phyloP scores from a whole-genome alignment of 2,888 invertebrate genomes.

The Agapostemon virescens region DNA sequence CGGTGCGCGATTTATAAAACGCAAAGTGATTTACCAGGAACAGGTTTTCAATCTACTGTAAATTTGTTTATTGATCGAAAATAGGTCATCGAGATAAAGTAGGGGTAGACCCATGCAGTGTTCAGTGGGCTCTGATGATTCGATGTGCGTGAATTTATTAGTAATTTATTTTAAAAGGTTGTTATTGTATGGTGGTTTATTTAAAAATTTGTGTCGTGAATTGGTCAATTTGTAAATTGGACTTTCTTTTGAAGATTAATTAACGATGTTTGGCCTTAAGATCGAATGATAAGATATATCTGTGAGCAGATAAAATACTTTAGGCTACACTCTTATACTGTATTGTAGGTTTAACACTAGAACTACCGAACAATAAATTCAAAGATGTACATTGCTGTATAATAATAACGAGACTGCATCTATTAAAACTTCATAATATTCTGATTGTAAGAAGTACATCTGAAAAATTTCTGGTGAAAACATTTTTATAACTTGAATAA shows the following conservation, averaged over 20 bases:
- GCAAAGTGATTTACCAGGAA: background rate
- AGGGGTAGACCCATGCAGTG: background rate
- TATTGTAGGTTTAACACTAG: background rate
- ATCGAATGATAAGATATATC: slow-evolving; percentile 12
- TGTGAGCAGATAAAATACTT: background rate
- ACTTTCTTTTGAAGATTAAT: background rate
- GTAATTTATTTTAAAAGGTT: background rate
- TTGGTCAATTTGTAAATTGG: background rate
- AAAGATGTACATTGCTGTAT: too few relatives aligned
- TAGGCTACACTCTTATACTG: background rate
- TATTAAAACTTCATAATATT: too few relatives aligned
- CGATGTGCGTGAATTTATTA: slow-evolving; percentile 13
- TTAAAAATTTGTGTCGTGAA: background rate
- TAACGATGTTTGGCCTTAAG: background rate
- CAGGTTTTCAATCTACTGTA: background rate
- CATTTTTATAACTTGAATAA: too few relatives aligned
- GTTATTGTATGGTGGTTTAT: background rate
- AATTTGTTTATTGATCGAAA: slow-evolving; percentile 47
- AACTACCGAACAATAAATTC: too few relatives aligned
- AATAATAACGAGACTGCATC: too few relatives aligned
- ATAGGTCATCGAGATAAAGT: slow-evolving; percentile 42
- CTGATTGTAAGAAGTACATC: too few relatives aligned
- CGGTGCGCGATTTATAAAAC: background rate
- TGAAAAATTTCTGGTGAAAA: too few relatives aligned
- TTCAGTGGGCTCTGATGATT: slow-evolving; percentile 11